Evolutionary conservation across 1,140 invertebrate genomes (phyloP).

Genomic region (Polypedilum vanderplanki): DNA sequence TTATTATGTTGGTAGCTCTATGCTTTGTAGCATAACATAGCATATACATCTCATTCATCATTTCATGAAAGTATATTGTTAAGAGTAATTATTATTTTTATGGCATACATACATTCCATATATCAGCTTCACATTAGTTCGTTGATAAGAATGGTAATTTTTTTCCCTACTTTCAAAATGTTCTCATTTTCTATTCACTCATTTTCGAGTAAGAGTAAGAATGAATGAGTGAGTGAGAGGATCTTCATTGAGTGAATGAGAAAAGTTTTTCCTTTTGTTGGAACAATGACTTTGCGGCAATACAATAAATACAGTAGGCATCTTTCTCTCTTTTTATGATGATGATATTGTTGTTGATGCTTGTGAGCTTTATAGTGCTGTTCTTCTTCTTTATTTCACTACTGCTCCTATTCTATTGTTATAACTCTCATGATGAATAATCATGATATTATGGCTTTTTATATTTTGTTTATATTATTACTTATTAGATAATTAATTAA

Average conservation of each 20-base stretch:
- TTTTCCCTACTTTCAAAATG: neutral
- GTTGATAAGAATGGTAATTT: conserved; percentile 13
- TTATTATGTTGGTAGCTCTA: too few species aligned
- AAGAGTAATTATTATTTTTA: conserved; percentile 11
- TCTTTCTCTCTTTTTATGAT: too few species aligned
- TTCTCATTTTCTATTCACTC: neutral
- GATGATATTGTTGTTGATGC: too few species aligned
- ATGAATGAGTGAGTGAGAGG: neutral
- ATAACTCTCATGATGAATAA: too few species aligned
- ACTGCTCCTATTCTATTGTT: too few species aligned
- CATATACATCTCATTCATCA: neutral
- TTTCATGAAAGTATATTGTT: neutral
- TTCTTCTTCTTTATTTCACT: too few species aligned
- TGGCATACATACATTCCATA: neutral
- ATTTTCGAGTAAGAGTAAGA: neutral
- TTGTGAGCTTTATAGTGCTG: too few species aligned
- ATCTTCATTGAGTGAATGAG: too few species aligned
- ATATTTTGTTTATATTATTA: too few species aligned
- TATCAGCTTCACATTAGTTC: neutral
- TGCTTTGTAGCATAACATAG: neutral
- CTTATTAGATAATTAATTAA: too few species aligned
- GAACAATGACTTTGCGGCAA: conserved; percentile 8
- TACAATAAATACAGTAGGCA: neutral
- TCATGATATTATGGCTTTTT: too few species aligned
- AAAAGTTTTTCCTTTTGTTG: neutral